Percentiles rank a stretch among this genome's conserved stretches.
Evolutionary conservation across 1,140 invertebrate genomes (phyloP).

Genomic region (Ctenoplectra terminalis): DNA sequence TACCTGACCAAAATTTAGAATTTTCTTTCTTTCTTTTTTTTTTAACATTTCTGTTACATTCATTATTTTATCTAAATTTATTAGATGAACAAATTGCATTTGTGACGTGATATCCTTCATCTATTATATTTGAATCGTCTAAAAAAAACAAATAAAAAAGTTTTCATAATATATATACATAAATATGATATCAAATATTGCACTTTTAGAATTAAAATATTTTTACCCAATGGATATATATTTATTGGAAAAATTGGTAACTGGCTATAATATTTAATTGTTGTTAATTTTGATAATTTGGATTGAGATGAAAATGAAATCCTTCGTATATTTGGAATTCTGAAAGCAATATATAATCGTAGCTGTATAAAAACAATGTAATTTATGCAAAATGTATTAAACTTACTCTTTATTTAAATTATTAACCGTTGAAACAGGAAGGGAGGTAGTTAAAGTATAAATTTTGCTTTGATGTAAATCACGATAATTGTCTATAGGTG

Average conservation of each 20-base stretch:
- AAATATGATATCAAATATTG: neutral
- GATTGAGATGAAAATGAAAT: conserved; percentile 63
- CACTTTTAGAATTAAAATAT: neutral
- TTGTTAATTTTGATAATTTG: conserved; percentile 58
- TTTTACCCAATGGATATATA: conserved; percentile 68
- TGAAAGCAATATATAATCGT: conserved; percentile 50
- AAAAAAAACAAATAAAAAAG: conserved; percentile 15
- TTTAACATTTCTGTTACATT: no score
- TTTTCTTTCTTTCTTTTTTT: neutral
- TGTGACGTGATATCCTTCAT: conserved; percentile 46
- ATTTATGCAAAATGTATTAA: neutral
- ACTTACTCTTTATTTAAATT: conserved; percentile 69
- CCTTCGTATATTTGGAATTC: conserved; percentile 67
- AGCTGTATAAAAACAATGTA: neutral
- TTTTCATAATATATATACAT: neutral
- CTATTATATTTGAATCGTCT: conserved; percentile 38
- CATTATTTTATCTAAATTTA: conserved; percentile 38
- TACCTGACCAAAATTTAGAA: no score
- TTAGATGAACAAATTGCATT: conserved; percentile 36
- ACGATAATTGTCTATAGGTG: conserved; percentile 63
- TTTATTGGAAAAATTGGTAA: conserved; percentile 74
- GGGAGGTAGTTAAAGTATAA: conserved; percentile 63
- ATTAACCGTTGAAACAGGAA: conserved; percentile 62
- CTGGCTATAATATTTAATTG: conserved; percentile 69
- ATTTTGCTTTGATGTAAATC: conserved; percentile 63